Evolutionary conservation across 2,888 invertebrate genomes (phyloP).

Genomic region (Clostera curtula): DNA sequence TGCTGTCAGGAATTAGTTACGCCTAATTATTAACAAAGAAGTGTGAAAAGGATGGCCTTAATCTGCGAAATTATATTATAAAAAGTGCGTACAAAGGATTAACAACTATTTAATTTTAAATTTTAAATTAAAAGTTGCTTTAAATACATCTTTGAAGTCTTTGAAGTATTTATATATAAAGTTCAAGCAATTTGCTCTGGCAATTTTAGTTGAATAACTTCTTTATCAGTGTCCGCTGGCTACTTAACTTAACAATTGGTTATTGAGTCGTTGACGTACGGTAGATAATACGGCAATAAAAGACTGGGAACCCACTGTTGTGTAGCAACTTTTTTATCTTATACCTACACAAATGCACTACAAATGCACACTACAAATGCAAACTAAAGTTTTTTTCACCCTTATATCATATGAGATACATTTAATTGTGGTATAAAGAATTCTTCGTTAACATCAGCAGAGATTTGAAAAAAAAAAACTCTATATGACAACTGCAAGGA

Average conservation of each 20-base stretch:
- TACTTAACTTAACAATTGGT: constrained; percentile 33
- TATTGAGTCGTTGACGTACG: constrained; percentile 28
- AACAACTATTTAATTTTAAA: too few relatives aligned
- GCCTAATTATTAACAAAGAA: constrained; percentile 6
- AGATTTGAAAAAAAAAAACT: too few relatives aligned
- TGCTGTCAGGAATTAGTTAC: constrained; percentile 12
- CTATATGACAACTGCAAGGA: too few relatives aligned
- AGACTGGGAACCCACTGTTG: constrained; percentile 29
- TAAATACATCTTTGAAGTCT: constrained; percentile 5
- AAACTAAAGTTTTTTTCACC: too few relatives aligned
- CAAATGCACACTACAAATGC: too few relatives aligned
- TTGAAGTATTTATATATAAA: constrained; percentile 10
- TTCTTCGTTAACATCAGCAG: too few relatives aligned
- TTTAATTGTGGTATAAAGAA: too few relatives aligned
- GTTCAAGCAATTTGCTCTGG: constrained; percentile 20
- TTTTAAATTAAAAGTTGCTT: too few relatives aligned
- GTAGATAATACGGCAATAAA: constrained; percentile 14
- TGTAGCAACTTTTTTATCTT: constrained; percentile 30
- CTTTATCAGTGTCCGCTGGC: constrained; percentile 21
- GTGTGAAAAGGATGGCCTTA: too few relatives aligned
- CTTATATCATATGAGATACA: too few relatives aligned
- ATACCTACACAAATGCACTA: constrained; percentile 9
- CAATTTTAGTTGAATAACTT: constrained; percentile 16
- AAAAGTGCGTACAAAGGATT: too few relatives aligned
- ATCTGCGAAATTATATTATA: too few relatives aligned